phyloP scores from a whole-genome alignment of 2,888 invertebrate species.

The Chaetogeoica ovagalla region DNA sequence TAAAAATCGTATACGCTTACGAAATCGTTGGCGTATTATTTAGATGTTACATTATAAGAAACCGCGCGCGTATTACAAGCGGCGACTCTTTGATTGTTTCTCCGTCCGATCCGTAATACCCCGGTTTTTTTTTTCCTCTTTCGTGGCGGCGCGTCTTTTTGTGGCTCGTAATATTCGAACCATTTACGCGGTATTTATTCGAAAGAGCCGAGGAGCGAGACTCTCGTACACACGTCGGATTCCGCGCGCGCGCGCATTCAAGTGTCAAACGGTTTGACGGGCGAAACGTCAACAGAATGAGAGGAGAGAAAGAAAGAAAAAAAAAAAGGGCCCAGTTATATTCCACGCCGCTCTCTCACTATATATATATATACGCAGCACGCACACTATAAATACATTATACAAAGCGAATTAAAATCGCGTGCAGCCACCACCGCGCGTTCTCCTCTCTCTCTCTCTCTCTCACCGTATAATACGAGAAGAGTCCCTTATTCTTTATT shows the following conservation, averaged over 20 bases:
- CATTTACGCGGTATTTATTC: not conserved
- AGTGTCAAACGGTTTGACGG: slow-evolving; percentile 46
- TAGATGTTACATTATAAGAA: no score
- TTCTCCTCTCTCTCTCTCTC: not conserved
- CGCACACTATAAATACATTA: not conserved
- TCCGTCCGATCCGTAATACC: no score
- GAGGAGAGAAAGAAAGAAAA: no score
- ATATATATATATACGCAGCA: no score
- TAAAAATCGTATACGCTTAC: not conserved
- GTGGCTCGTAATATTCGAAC: no score
- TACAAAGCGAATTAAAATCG: slow-evolving; percentile 50
- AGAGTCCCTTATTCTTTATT: slow-evolving; percentile 4
- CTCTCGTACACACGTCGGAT: slow-evolving; percentile 14
- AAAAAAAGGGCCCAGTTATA: slow-evolving; percentile 40
- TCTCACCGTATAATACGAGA: slow-evolving; percentile 5
- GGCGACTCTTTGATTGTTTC: no score
- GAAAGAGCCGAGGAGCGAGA: slow-evolving; percentile 14
- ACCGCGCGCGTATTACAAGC: no score
- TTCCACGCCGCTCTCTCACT: slow-evolving; percentile 15
- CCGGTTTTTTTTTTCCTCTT: no score
- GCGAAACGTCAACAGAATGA: slow-evolving; percentile 52
- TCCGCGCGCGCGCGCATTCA: slow-evolving; percentile 35
- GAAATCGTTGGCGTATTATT: no score
- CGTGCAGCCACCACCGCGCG: slow-evolving; percentile 41
- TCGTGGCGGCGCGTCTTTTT: no score